phyloP scores from a whole-genome alignment of 1,140 invertebrate species.

The Drosophila busckii region DNA sequence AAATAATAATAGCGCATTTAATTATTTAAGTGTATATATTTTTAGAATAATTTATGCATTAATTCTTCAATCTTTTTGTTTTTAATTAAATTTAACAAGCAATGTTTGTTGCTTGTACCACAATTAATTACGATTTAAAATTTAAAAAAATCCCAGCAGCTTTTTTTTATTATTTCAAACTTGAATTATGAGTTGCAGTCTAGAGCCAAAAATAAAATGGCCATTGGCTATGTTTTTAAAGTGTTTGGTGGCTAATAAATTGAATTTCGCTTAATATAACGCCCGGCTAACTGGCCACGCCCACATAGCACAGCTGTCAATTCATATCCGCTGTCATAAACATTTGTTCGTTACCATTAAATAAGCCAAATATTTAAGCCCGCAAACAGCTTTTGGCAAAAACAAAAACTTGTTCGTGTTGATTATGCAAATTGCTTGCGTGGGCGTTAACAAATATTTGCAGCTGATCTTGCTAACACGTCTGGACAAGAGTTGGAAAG shows the following conservation, averaged over 20 bases:
- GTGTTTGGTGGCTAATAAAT: constrained; percentile 4
- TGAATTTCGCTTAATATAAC: constrained; percentile 58
- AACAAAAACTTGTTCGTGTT: constrained; percentile 13
- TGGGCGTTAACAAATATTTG: constrained; percentile 18
- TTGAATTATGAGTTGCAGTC: too few species aligned
- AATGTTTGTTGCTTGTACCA: too few species aligned
- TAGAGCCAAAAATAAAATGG: too few species aligned
- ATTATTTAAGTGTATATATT: too few species aligned
- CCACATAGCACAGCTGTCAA: constrained; percentile 51
- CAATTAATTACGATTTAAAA: too few species aligned
- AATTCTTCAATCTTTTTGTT: too few species aligned
- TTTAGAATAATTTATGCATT: too few species aligned
- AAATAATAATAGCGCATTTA: too few species aligned
- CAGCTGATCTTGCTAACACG: constrained; percentile 22
- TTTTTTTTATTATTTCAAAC: too few species aligned
- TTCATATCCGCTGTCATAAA: constrained; percentile 69
- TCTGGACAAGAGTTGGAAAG: constrained; percentile 44
- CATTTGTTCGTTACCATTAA: constrained; percentile 24
- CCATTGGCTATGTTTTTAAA: too few species aligned
- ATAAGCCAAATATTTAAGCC: constrained; percentile 41
- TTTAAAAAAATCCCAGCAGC: too few species aligned
- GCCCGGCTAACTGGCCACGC: constrained; percentile 50
- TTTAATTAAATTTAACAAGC: too few species aligned
- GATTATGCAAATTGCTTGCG: constrained; percentile 12
- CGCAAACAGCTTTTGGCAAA: constrained; percentile 45